Evolutionary conservation across 1,140 invertebrate species (phyloP), one percentile per base, ranked within the genome.

Genomic region (Mercenaria mercenaria): DNA sequence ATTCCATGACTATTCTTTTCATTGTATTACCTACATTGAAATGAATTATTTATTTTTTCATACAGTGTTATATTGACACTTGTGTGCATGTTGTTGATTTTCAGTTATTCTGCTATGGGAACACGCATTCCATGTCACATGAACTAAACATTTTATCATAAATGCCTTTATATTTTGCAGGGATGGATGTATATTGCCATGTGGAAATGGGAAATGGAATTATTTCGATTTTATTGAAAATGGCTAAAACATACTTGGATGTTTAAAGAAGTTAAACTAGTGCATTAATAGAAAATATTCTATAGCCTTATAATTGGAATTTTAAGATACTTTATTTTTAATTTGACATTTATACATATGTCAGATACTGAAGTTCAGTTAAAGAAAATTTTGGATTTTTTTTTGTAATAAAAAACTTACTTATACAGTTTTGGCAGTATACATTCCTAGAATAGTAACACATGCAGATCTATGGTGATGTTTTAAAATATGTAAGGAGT

Each of bases 151-250:
- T 79, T 50, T 79, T 79, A 79, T 79, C 76, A 47, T 79, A 50
- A 79, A 79, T 79, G 76, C 47, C 56, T 79, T 79, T 79, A 23
- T 50, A 32, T 52, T 79, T 79, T 79, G 29, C 76, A 79, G 76
- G 76, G 39, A 15, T 72, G 8, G 76, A 32, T 79, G 76, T 50
- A 79, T 79, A 79, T 79, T 79, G 76, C 76, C 76, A 79, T 79
- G n/a, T n/a, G 47, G 76, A 79, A 56, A 79, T 37, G 47, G 26
- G 34, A 72, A 64, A 64, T 29, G 59, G 26, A 64, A 64, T 64
- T 64, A 10, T 47, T 47, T 47, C 6, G 15, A 47, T 47, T 6
- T 47, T 47, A 47, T 8, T 8, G 43, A 47, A 47, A 47, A n/a
- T n/a, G n/a, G n/a, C n/a, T n/a, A n/a, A n/a, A n/a, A n/a, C n/a